Evolutionary conservation across 1,140 invertebrate genomes (phyloP), one percentile per base, ranked within the genome.

Genomic region (Euura lappo): DNA sequence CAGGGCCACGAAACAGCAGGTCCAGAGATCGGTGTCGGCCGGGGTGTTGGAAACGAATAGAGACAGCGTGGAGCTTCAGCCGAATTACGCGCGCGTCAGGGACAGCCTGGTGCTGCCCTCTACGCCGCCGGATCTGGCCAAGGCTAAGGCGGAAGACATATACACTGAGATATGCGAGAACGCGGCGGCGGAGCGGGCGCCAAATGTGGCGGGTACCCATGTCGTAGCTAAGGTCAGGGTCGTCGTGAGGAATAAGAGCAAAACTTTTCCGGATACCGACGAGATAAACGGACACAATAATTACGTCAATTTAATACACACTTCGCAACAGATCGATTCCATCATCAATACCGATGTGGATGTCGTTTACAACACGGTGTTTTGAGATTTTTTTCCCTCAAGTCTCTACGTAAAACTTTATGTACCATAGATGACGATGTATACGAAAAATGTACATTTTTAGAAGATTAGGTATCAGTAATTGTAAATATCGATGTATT

Each of bases 81-180:
- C 85, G 2, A 80, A 85, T 74, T 86, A 86, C 70, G 82, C 83
- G 5, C 74, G 81, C 0, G 86, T 88, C 10, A 73, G 81, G 8
- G 86, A 88, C 71, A 88, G 86, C 70, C 75, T 87, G 10, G 81
- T 81, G 4, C 60, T 84, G 64, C 78, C 84, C 51, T 44, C 72
- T 2, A 76, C 77, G n/a, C 72, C 79, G 6, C 76, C 82, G 13
- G 81, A 80, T 68, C 45, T 72, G 8, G 78, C 45, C 45, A 51
- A 72, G 43, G 68, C 76, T 1, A 87, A 85, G 76, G 65, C 77
- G 2, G 86, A 88, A 13, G 84, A 87, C 43, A 86, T 87, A 74
- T 88, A 88, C 44, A 81, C 86, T 0, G 86, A 88, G 47, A 88
- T 88, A 60, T 88, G 86, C 75, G 86, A 88, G 46, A 84, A 81